Conservation (phyloP, 2,113 vertebrate genomes). For the Talpa occidentalis region DNA sequence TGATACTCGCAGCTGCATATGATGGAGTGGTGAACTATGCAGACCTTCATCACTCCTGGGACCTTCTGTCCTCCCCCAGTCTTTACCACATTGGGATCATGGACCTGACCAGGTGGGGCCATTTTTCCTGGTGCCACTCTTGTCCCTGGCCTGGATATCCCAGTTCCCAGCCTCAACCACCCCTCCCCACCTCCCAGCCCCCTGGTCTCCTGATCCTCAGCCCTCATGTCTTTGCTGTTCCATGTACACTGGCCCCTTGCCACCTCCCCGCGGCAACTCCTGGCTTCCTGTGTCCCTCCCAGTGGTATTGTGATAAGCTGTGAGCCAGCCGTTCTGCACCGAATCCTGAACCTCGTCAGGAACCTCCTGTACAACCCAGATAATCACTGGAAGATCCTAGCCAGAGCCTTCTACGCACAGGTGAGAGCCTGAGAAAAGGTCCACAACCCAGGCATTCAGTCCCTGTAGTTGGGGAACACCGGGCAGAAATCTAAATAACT, state of each 20-base stretch:
- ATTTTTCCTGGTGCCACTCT: neutral
- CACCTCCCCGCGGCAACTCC: neutral
- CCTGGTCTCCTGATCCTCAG: neutral
- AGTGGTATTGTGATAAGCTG: conserved; percentile 58
- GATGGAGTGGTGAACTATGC: neutral
- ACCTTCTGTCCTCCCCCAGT: conserved; percentile 30
- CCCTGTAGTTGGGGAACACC: neutral
- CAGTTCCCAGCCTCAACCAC: neutral
- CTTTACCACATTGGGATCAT: conserved; percentile 60
- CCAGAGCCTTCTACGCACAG: conserved; percentile 52
- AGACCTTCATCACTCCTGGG: conserved; percentile 7
- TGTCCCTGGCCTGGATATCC: neutral
- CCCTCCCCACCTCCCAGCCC: neutral
- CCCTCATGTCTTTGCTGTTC: neutral
- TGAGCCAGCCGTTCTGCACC: conserved; percentile 18
- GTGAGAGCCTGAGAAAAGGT: neutral
- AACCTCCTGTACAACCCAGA: neutral
- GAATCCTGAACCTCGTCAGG: neutral
- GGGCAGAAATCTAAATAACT: neutral
- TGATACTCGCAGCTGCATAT: neutral
- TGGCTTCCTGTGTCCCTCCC: neutral
- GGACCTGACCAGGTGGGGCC: conserved; percentile 53
- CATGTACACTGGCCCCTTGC: neutral
- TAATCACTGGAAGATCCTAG: neutral
- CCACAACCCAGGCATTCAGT: neutral